A percentile compares a stretch with the other conserved stretches of the same genome.
Conservation (phyloP, 2,888 invertebrate species). For the Aporophyla lueneburgensis region DNA sequence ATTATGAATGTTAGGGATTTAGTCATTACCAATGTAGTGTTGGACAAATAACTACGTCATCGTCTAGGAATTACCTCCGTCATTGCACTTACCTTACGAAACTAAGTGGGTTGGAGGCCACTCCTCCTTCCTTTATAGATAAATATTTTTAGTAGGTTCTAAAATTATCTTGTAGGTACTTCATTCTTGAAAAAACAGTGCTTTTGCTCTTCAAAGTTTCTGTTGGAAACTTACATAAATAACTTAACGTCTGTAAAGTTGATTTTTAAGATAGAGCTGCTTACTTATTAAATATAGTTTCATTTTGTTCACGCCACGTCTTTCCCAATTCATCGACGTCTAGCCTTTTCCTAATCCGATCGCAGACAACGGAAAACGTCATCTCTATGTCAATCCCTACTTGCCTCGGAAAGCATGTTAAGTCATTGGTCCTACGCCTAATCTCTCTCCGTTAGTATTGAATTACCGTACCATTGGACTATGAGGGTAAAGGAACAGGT, state of each 20-base stretch:
- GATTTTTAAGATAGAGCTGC: not conserved
- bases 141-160: not conserved
- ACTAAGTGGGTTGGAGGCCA: constrained; percentile 2
- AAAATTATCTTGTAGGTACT: not conserved
- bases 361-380: not conserved
- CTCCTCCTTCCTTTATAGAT: not conserved
- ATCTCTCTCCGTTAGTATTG: too few relatives aligned
- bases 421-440: too few relatives aligned
- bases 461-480: too few relatives aligned
- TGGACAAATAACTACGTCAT: constrained; percentile 16
- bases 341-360: not conserved
- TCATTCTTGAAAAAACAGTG: not conserved
- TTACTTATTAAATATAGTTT: not conserved
- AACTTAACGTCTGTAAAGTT: not conserved
- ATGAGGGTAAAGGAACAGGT: too few relatives aligned
- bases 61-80: constrained; percentile 7
- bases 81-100: not conserved
- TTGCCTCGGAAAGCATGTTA: too few relatives aligned
- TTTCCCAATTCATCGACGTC: not conserved
- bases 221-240: not conserved
- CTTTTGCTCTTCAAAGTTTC: not conserved
- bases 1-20: not conserved
- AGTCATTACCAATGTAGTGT: not conserved
- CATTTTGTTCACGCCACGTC: not conserved
- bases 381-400: not conserved